These are phyloP conservation scores for Taurulus bubalis DNA, from an alignment of 2,113 vertebrate species.

Conservation along the genomic window DNA sequence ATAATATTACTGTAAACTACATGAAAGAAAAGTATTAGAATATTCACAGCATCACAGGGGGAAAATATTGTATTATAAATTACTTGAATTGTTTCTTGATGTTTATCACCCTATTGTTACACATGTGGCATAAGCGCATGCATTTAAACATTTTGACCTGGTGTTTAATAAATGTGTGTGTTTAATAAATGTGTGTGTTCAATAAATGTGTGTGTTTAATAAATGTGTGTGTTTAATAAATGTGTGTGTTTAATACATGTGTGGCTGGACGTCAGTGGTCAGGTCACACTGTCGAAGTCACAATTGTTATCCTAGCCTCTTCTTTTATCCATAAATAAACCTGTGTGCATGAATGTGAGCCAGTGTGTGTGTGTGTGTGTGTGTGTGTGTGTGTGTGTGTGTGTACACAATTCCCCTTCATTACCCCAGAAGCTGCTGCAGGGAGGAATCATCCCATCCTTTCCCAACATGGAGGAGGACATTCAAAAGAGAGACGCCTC, in stretches of 20 bases:
- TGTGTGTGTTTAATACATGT: not conserved
- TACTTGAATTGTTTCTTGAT: not conserved
- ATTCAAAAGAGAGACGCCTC: slow-evolving; percentile 59
- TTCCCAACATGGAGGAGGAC: slow-evolving; percentile 27
- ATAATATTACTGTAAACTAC: not conserved
- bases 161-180: not conserved
- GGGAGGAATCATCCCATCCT: slow-evolving; percentile 44
- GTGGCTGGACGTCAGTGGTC: not conserved
- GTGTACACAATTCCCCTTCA: slow-evolving; percentile 24
- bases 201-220: too few species aligned
- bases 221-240: too few species aligned
- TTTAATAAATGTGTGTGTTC: too few species aligned
- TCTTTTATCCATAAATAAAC: not conserved
- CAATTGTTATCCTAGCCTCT: not conserved
- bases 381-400: not conserved
- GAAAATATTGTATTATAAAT: not conserved
- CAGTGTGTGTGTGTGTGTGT: not conserved
- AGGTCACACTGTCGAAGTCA: not conserved
- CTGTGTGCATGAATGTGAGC: not conserved
- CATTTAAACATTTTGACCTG: not conserved
- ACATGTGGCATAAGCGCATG: not conserved
- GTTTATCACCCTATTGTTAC: not conserved
- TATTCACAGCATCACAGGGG: not conserved
- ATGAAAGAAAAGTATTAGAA: not conserved
- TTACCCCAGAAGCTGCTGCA: slow-evolving; percentile 51